Percentiles rank a stretch among this genome's conserved stretches.
phyloP scores from a whole-genome alignment of 2,113 vertebrate genomes.

The Tragelaphus scriptus region DNA sequence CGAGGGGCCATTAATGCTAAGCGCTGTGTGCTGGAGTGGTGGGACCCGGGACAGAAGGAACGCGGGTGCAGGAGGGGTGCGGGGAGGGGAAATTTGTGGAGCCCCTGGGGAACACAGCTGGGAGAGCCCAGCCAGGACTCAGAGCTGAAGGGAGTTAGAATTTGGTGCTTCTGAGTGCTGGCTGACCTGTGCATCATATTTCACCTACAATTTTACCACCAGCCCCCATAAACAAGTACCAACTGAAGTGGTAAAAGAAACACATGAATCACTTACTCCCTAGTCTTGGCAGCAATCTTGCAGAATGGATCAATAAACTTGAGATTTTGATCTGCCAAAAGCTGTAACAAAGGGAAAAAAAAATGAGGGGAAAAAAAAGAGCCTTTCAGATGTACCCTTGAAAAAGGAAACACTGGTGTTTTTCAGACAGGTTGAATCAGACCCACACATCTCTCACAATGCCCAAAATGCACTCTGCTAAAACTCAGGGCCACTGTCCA shows the following conservation, averaged over 20 bases:
- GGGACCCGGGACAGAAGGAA: background rate
- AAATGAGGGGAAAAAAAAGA: background rate
- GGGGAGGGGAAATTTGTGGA: background rate
- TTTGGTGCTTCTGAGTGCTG: background rate
- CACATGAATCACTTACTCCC: conserved; percentile 83
- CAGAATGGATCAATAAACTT: conserved; percentile 92
- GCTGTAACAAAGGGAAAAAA: conserved; percentile 76
- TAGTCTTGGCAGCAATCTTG: conserved; percentile 88
- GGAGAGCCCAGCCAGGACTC: background rate
- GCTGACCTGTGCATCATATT: accelerated
- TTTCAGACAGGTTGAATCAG: background rate
- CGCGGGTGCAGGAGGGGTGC: accelerated
- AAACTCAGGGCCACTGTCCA: accelerated
- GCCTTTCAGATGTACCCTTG: background rate
- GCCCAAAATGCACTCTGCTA: accelerated
- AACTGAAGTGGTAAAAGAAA: background rate
- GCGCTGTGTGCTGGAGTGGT: accelerated
- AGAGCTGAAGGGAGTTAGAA: background rate
- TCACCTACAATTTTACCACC: accelerated
- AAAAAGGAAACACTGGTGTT: background rate
- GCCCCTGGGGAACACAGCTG: background rate
- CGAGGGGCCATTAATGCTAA: accelerated
- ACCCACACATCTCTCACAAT: accelerated
- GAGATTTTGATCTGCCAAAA: conserved; percentile 92
- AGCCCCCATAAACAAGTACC: accelerated